Conservation (phyloP, 2,888 invertebrate genomes). For the Acanthococcus lagerstroemiae region DNA sequence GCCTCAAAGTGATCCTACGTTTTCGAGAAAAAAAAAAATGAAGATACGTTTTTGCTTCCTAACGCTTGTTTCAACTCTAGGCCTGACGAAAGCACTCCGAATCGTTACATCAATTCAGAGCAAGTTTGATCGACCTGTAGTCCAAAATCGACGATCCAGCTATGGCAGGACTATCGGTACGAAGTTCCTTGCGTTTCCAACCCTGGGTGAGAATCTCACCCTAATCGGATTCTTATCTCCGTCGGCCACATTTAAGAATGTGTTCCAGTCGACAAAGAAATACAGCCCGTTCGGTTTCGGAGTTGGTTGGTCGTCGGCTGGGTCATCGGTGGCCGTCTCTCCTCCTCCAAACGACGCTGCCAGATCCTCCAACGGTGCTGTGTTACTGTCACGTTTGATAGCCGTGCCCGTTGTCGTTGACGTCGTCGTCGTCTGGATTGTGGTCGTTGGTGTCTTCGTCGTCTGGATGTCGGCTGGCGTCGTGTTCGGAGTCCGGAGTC, state of each 20-base stretch:
- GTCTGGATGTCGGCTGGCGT: not conserved
- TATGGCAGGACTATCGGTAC: constrained; percentile 17
- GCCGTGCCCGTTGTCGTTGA: constrained; percentile 41
- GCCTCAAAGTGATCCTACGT: no score
- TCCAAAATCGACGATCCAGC: no score
- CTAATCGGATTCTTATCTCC: constrained; percentile 56
- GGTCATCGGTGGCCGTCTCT: constrained; percentile 42
- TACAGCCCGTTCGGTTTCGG: constrained; percentile 58
- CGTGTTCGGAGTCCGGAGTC: not conserved
- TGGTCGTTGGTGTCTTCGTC: not conserved
- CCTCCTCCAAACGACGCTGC: constrained; percentile 68
- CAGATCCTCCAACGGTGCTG: constrained; percentile 53
- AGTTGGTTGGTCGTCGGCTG: constrained; percentile 47
- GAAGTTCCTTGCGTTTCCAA: constrained; percentile 54
- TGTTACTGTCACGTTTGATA: not conserved
- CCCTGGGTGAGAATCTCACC: constrained; percentile 67
- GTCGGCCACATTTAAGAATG: constrained; percentile 72
- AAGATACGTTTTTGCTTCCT: no score
- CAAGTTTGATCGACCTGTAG: no score
- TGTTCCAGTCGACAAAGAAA: constrained; percentile 77
- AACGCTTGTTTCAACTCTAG: no score
- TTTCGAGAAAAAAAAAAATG: no score
- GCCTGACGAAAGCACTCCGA: no score
- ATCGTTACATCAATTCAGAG: no score
- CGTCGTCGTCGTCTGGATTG: constrained; percentile 38